phyloP scores from a whole-genome alignment of 2,797 vertebrate species.

The Sternotherus odoratus region DNA sequence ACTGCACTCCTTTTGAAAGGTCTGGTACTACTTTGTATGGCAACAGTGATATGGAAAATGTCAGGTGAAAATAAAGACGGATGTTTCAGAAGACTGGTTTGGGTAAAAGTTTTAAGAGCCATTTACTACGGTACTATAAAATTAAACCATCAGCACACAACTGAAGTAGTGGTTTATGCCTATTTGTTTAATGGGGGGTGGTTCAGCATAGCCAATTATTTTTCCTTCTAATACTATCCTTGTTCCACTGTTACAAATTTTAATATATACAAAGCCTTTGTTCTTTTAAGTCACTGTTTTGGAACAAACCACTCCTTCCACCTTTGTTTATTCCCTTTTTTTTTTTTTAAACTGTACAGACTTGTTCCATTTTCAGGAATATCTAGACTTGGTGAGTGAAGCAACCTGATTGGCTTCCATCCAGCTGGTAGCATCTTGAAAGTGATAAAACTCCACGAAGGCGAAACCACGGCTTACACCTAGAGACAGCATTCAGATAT shows the following conservation, averaged over 20 bases:
- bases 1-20: background rate
- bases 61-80: background rate
- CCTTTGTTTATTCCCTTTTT: constrained; percentile 70
- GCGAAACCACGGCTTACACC: constrained; percentile 99
- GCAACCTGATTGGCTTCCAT: constrained; percentile 99
- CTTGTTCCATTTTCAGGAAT: constrained; percentile 90
- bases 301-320: constrained; percentile 85
- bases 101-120: background rate
- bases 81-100: background rate
- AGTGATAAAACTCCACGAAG: constrained; percentile 99
- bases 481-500: constrained; percentile 99
- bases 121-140: background rate
- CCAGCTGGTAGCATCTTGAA: constrained; percentile 99
- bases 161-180: background rate
- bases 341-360: constrained; percentile 87
- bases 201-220: constrained; percentile 11
- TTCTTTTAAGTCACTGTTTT: constrained; percentile 78
- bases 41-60: background rate
- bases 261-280: constrained; percentile 86
- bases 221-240: background rate
- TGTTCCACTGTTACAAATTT: constrained; percentile 65
- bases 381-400: constrained; percentile 99
- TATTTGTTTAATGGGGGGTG: background rate
- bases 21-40: background rate
- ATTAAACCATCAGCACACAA: background rate